Base-by-base conservation (phyloP, 2,797 vertebrate genomes). In the Linurgus olivaceus region DNA sequence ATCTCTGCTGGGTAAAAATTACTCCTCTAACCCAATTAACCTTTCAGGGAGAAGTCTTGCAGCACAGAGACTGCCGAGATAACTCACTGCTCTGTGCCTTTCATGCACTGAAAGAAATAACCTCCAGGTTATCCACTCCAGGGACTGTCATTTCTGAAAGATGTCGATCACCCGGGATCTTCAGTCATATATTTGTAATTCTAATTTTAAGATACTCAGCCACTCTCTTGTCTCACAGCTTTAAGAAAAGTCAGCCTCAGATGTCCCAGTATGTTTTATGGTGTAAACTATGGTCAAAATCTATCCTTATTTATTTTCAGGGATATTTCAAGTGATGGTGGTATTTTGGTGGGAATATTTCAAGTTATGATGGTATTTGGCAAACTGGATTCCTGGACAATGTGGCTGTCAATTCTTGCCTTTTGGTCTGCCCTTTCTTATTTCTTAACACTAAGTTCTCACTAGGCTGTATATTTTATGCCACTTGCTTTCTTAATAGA, bases 1-100 rank as follows among this genome's bases (percentile, higher is more conserved):
- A 65, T 61, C 65, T 88, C 76, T 78, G 76, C 45, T 15, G 20
- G 50, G 61, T 54, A 88, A 95, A 95, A 91, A 74, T 71, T 59
- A 48, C 45, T 88, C 61, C 68, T 94, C 72, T 92, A 90, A 80
- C 68, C 85, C 72, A 80, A 91, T 90, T 94, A 91, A 91, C 82
- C 81, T 95, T 93, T 79, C 38, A 45, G 82, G 57, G 63, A 71
- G 76, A 94, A 90, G 70, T 38, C 90, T 72, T 88, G 62, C 40
- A 90, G 86, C 66, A 31, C 4, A 58, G 73, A 35, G 18, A 52
- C 59, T 63, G 48, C 50, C 2, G 3, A 9, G 70, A 80, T 70
- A 88, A 58, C 57, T 54, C 72, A 52, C 29, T 13, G 52, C 70
- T 61, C 61, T 66, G 50, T 73, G 59, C 47, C 76, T 92, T 66